Conservation (phyloP, 2,797 vertebrate genomes). For the Dryobates pubescens region DNA sequence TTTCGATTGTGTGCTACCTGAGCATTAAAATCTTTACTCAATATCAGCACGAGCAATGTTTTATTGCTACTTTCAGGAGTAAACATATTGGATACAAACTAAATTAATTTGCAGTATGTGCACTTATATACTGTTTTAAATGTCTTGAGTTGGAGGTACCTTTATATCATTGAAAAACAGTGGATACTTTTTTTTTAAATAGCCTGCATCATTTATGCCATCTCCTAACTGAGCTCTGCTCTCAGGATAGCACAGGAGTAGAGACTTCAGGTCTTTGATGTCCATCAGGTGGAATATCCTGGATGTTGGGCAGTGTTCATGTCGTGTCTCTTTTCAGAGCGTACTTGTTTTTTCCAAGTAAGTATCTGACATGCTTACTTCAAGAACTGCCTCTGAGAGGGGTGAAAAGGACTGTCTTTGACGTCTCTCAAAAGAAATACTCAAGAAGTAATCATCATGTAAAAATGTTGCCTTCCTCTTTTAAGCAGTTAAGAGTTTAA, state of each 20-base stretch:
- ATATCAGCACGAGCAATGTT: not conserved
- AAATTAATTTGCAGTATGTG: not conserved
- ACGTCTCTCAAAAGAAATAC: not conserved
- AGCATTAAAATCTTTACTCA: not conserved
- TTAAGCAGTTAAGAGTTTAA: not conserved
- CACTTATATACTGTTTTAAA: not conserved
- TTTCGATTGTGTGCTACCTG: slow-evolving; percentile 5
- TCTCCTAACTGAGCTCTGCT: not conserved
- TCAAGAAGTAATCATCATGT: not conserved
- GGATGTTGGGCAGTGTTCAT: not conserved
- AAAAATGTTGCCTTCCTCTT: not conserved
- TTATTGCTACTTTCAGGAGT: slow-evolving; percentile 57
- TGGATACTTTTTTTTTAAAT: not conserved
- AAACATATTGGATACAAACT: not conserved
- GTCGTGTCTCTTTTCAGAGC: not conserved
- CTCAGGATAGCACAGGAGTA: not conserved
- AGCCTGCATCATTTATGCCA: not conserved
- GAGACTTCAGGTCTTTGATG: not conserved
- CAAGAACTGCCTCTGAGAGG: not conserved
- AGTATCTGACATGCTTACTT: not conserved
- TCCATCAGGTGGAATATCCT: not conserved
- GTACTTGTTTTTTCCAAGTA: not conserved
- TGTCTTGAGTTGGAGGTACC: not conserved
- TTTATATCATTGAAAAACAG: not conserved
- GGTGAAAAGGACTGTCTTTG: not conserved